Evolutionary conservation across 2,888 invertebrate genomes (phyloP).

Genomic region (Drosophila trichaetosa): DNA sequence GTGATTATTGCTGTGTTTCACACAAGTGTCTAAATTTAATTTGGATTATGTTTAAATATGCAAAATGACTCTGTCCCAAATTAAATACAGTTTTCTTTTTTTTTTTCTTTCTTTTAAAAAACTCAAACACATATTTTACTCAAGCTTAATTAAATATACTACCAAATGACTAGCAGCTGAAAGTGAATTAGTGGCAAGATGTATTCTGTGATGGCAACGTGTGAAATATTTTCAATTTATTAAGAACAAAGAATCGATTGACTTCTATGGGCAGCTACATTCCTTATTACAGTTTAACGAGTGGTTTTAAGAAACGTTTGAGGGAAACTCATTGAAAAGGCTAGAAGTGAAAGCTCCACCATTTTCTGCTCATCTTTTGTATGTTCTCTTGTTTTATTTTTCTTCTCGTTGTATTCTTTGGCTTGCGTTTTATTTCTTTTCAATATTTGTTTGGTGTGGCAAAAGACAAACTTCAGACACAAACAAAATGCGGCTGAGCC

Average conservation of each 20-base stretch:
- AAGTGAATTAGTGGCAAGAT: neutral
- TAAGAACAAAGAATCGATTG: neutral
- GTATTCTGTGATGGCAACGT: neutral
- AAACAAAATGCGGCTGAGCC: conserved; percentile 33
- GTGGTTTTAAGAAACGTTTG: conserved; percentile 5
- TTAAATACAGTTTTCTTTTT: neutral
- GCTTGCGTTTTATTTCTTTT: conserved; percentile 70
- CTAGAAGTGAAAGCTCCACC: conserved; percentile 47
- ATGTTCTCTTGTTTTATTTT: neutral
- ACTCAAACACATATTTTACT: neutral
- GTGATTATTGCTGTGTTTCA: neutral
- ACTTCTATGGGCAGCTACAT: neutral
- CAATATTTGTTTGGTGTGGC: conserved; percentile 74
- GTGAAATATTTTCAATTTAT: neutral
- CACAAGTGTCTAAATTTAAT: neutral
- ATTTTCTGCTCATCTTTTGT: conserved; percentile 29
- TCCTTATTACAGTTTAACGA: neutral
- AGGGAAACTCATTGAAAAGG: conserved; percentile 37
- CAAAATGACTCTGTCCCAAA: neutral
- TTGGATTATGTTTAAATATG: neutral
- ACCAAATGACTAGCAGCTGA: neutral
- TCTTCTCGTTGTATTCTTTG: conserved; percentile 53
- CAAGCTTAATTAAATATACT: neutral
- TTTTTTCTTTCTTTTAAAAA: neutral
- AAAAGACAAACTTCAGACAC: conserved; percentile 60